Conservation (phyloP, 2,113 vertebrate species). For the Calidris pugnax region DNA sequence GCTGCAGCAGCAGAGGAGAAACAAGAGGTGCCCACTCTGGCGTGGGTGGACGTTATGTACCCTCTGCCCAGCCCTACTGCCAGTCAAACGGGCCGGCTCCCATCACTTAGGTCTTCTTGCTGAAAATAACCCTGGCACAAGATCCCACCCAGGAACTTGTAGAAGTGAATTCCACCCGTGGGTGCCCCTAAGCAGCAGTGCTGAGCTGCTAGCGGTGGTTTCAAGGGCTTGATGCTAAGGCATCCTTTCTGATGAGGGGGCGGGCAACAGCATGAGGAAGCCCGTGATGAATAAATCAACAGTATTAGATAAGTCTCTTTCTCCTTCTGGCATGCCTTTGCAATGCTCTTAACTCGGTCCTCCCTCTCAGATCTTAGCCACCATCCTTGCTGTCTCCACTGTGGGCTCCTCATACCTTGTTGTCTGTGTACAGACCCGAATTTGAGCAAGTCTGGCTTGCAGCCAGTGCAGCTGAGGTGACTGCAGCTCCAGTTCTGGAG, state of each 20-base stretch:
- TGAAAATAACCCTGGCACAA: conserved; percentile 23
- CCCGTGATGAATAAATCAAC: background rate
- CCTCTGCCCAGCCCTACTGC: background rate
- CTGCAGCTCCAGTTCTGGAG: background rate
- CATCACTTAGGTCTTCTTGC: background rate
- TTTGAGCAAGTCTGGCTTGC: background rate
- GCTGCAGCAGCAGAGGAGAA: background rate
- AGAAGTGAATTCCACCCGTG: background rate
- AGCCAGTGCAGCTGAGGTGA: background rate
- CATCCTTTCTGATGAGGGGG: too few relatives aligned
- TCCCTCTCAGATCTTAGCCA: background rate
- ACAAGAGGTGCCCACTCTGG: background rate
- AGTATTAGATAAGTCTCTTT: background rate
- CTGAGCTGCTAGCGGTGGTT: background rate
- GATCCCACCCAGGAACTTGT: background rate
- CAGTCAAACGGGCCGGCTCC: background rate
- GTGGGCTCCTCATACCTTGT: background rate
- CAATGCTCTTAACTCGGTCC: background rate
- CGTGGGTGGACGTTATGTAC: background rate
- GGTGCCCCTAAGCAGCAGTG: background rate
- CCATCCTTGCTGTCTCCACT: background rate
- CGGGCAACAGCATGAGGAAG: background rate
- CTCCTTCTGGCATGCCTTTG: background rate
- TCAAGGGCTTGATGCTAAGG: background rate
- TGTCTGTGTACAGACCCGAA: background rate